Conservation (phyloP, 2,797 vertebrate genomes). For the Nyctibius grandis region DNA sequence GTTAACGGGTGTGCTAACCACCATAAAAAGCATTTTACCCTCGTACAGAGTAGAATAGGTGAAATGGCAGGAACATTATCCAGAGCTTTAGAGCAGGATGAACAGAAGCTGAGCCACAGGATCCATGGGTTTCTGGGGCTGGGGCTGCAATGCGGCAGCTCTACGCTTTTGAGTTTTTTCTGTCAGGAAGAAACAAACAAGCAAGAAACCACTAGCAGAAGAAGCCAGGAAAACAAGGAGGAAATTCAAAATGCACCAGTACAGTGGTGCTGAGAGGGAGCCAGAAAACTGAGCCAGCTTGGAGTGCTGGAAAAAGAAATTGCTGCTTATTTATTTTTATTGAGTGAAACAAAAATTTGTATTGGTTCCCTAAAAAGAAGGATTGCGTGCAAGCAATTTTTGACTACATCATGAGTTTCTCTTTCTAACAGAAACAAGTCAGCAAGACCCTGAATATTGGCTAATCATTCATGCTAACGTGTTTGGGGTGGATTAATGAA, state of each 20-base stretch:
- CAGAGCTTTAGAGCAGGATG: neutral
- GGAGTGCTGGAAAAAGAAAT: neutral
- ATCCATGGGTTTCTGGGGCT: neutral
- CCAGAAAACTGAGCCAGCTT: neutral
- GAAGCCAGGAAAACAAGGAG: neutral
- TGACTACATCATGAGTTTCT: neutral
- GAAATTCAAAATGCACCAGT: neutral
- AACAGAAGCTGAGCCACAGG: neutral
- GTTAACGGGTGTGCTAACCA: neutral
- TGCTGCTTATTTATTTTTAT: neutral
- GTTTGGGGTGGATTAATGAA: neutral
- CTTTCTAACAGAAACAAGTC: neutral
- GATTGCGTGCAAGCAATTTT: neutral
- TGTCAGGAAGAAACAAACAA: neutral
- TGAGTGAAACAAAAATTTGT: neutral
- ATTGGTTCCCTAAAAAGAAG: neutral
- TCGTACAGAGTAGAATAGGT: neutral
- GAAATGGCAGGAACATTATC: neutral
- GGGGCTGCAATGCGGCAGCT: neutral
- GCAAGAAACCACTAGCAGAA: neutral
- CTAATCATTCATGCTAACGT: neutral
- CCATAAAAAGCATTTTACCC: neutral
- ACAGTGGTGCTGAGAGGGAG: neutral
- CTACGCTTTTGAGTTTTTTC: neutral
- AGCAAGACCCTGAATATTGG: neutral